Evolutionary conservation across 2,888 invertebrate species (phyloP).

Genomic region (Chirona hameri): DNA sequence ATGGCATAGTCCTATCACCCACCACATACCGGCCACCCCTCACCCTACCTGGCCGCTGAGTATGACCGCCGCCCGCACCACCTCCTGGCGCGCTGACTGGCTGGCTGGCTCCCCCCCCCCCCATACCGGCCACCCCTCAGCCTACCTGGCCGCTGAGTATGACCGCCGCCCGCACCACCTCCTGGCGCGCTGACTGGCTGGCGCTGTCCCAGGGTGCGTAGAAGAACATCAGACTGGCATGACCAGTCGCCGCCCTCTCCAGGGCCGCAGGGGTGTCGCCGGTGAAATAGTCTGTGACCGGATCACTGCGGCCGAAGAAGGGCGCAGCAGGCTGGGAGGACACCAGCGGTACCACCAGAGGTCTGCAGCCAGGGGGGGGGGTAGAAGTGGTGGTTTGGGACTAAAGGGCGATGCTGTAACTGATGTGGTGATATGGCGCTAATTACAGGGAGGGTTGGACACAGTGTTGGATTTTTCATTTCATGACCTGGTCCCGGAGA

Average conservation of each 20-base stretch:
- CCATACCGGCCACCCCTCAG: too few relatives aligned
- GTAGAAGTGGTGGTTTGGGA: neutral
- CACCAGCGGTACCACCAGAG: neutral
- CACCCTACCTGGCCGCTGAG: neutral
- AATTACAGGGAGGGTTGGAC: too few relatives aligned
- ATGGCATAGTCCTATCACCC: too few relatives aligned
- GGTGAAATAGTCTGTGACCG: neutral
- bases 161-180: neutral
- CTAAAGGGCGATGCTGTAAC: neutral
- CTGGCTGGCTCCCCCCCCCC: neutral
- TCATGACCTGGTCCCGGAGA: too few relatives aligned
- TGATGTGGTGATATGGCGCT: neutral
- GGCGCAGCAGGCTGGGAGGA: neutral
- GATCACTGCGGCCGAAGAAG: neutral
- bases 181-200: neutral
- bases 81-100: neutral
- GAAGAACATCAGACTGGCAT: neutral
- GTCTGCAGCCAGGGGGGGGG: neutral
- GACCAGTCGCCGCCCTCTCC: neutral
- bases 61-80: neutral
- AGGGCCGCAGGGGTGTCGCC: neutral
- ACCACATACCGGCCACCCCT: too few relatives aligned
- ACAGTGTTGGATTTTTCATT: too few relatives aligned
- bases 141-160: neutral
- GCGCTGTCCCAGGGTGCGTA: conserved; percentile 5